phyloP scores from a whole-genome alignment of 2,888 invertebrate genomes.

The Ctena decussata region DNA sequence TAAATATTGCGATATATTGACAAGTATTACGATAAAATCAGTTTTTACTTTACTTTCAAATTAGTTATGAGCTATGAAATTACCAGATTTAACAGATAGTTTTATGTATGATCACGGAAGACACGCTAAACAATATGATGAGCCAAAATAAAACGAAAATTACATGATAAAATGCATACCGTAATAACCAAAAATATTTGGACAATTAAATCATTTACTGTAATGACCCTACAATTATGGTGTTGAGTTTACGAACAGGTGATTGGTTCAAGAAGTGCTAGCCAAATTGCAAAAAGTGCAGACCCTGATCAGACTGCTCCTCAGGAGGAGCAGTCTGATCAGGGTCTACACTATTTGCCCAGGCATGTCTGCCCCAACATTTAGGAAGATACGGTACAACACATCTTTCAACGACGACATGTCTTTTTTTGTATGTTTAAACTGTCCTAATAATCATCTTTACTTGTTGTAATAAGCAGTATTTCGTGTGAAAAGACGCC shows the following conservation, averaged over 20 bases:
- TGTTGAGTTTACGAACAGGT: neutral
- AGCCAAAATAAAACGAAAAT: neutral
- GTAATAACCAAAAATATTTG: neutral
- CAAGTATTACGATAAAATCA: neutral
- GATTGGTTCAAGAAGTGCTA: too few species aligned
- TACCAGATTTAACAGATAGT: neutral
- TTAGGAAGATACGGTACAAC: too few species aligned
- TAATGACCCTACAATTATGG: neutral
- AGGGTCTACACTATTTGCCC: too few species aligned
- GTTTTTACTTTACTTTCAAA: neutral
- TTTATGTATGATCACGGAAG: neutral
- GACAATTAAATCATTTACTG: neutral
- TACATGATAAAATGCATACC: neutral
- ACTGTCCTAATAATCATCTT: too few species aligned
- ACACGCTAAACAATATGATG: neutral
- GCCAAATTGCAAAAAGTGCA: too few species aligned
- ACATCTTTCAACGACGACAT: too few species aligned
- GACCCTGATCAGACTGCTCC: neutral
- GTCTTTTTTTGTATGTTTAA: too few species aligned
- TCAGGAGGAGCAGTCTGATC: too few species aligned
- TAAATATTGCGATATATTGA: neutral
- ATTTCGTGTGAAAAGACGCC: too few species aligned
- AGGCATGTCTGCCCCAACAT: too few species aligned
- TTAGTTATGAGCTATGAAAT: neutral
- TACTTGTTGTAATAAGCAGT: too few species aligned